phyloP scores from a whole-genome alignment of 2,797 vertebrate species.

The Chelonia mydas region DNA sequence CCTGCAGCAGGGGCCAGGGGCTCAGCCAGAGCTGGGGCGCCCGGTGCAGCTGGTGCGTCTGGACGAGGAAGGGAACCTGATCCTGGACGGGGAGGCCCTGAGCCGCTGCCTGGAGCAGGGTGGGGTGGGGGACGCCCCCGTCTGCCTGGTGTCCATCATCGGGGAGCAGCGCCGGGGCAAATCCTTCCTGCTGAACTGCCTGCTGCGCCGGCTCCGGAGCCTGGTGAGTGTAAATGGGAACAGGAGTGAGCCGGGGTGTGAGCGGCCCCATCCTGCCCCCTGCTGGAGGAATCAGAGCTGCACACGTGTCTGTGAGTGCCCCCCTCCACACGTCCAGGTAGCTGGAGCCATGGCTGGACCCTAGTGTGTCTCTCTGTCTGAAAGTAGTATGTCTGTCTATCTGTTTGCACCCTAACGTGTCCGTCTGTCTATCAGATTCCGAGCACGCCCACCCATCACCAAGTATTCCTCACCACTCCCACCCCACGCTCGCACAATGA shows the following conservation, averaged over 20 bases:
- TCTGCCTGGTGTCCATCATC: conserved; percentile 65
- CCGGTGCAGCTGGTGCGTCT: background rate
- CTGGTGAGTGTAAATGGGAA: conserved; percentile 36
- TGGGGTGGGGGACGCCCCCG: conserved; percentile 44
- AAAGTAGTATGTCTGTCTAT: too few species aligned
- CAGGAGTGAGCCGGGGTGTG: background rate
- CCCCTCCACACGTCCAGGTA: too few species aligned
- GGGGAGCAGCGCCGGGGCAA: conserved; percentile 70
- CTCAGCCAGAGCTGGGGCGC: too few species aligned
- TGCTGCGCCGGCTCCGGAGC: conserved; percentile 56
- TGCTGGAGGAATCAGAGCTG: too few species aligned
- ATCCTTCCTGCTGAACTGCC: conserved; percentile 67
- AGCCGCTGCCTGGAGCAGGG: background rate
- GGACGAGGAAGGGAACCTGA: background rate
- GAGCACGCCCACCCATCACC: too few species aligned
- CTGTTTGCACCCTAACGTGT: too few species aligned
- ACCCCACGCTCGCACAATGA: too few species aligned
- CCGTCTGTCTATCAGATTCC: too few species aligned
- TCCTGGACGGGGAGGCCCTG: background rate
- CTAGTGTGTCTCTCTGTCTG: too few species aligned
- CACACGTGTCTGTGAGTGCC: background rate
- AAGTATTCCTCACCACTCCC: too few species aligned
- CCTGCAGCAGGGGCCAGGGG: too few species aligned
- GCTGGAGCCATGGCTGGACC: too few species aligned
- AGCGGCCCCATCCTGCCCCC: background rate